These are phyloP conservation scores for Agelas oroides DNA, from an alignment of 37 sponge, comb jelly and placozoan genomes.

Conservation along the genomic window DNA sequence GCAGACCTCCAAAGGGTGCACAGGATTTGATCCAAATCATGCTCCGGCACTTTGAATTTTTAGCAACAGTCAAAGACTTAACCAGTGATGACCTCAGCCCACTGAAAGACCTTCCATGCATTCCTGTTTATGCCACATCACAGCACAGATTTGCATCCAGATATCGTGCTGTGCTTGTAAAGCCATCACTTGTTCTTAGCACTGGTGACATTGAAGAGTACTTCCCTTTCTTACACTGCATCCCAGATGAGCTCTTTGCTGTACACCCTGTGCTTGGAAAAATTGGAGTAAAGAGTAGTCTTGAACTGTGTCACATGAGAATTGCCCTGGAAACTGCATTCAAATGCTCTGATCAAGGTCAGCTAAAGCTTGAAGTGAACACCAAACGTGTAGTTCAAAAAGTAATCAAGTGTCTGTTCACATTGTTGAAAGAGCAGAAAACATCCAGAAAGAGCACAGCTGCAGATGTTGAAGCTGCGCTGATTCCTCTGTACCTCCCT, in stretches of 20 bases:
- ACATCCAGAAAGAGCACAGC: too few species aligned
- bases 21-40: too few species aligned
- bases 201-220: background rate
- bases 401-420: background rate
- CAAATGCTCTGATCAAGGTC: background rate
- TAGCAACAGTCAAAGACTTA: too few species aligned
- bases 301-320: background rate
- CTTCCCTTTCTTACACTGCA: constrained; percentile 43
- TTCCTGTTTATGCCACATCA: too few species aligned
- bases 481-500: too few species aligned
- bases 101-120: too few species aligned
- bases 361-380: background rate
- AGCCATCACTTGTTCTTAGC: constrained; percentile 39
- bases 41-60: too few species aligned
- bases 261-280: too few species aligned
- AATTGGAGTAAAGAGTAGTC: constrained; percentile 8
- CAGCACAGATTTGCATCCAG: background rate
- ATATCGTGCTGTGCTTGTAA: constrained; percentile 22
- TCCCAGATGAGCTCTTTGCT: too few species aligned
- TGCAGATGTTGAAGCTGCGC: too few species aligned
- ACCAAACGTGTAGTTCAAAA: background rate
- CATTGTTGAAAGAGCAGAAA: background rate
- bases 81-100: too few species aligned
- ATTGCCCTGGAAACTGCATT: constrained; percentile 10
- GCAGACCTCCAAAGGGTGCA: background rate